phyloP scores from a whole-genome alignment of 2,888 invertebrate species.

The Salticus scenicus region DNA sequence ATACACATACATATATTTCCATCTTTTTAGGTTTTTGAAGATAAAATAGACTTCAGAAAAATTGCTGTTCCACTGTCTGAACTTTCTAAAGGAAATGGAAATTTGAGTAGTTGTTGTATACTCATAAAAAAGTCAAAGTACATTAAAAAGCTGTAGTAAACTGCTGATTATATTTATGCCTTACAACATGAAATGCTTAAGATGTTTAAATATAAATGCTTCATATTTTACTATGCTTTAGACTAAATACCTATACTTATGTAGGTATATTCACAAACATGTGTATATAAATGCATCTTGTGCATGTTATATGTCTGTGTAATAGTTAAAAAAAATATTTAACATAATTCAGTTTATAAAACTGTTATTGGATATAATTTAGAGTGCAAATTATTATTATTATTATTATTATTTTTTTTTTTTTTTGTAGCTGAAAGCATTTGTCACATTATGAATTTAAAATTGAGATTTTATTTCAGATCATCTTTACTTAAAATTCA shows the following conservation, averaged over 20 bases:
- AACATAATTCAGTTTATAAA: too few relatives aligned
- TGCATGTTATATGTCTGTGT: too few relatives aligned
- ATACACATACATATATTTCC: not conserved
- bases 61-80: conserved; percentile 81
- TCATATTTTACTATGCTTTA: conserved; percentile 16
- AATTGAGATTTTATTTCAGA: too few relatives aligned
- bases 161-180: conserved; percentile 35
- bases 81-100: conserved; percentile 85
- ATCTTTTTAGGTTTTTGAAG: conserved; percentile 65
- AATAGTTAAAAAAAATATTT: too few relatives aligned
- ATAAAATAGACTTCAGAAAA: conserved; percentile 71
- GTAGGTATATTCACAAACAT: not conserved
- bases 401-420: too few relatives aligned
- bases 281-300: not conserved
- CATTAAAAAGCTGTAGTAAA: conserved; percentile 61
- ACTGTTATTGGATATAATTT: too few relatives aligned
- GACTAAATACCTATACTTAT: not conserved
- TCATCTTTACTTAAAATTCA: too few relatives aligned
- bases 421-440: too few relatives aligned
- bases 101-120: conserved; percentile 87
- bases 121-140: conserved; percentile 79
- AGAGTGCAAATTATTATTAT: too few relatives aligned
- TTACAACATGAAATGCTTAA: conserved; percentile 40
- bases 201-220: conserved; percentile 10
- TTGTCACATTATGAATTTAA: too few relatives aligned